These are phyloP conservation scores for Cheiracanthium punctorium DNA, from an alignment of 2,888 invertebrate genomes.

Conservation along the genomic window DNA sequence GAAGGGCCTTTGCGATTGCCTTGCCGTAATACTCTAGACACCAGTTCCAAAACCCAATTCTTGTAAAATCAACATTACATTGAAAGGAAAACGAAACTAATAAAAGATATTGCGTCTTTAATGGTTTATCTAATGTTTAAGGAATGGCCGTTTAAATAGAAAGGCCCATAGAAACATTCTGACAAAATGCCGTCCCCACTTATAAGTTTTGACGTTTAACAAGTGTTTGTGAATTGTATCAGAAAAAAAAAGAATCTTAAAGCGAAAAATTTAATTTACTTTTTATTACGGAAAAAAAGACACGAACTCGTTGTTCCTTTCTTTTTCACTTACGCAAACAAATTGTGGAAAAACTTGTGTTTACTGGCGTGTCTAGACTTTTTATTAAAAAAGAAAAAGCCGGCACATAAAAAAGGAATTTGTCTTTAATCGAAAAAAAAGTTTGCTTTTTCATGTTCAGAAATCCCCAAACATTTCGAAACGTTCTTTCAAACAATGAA, in stretches of 20 bases:
- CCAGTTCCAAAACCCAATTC: background rate
- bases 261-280: slow-evolving; percentile 60
- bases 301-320: background rate
- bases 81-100: slow-evolving; percentile 24
- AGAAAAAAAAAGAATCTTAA: slow-evolving; percentile 23
- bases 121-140: slow-evolving; percentile 40
- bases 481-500: slow-evolving; percentile 48
- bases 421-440: slow-evolving; percentile 40
- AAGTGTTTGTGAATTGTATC: slow-evolving; percentile 29
- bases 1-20: background rate
- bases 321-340: slow-evolving; percentile 21
- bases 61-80: slow-evolving; percentile 18
- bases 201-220: slow-evolving; percentile 25
- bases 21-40: background rate
- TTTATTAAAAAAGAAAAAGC: slow-evolving; percentile 44
- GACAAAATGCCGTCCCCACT: slow-evolving; percentile 32
- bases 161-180: slow-evolving; percentile 17
- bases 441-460: slow-evolving; percentile 34
- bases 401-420: slow-evolving; percentile 6
- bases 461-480: slow-evolving; percentile 46
- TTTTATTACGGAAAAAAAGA: slow-evolving; percentile 2
- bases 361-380: slow-evolving; percentile 38
- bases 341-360: slow-evolving; percentile 13
- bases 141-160: slow-evolving; percentile 17
- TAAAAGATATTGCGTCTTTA: slow-evolving; percentile 30